Evolutionary conservation across 2,888 invertebrate species (phyloP), one percentile per base, ranked within the genome.

Genomic region (Blastobasis lacticolella): DNA sequence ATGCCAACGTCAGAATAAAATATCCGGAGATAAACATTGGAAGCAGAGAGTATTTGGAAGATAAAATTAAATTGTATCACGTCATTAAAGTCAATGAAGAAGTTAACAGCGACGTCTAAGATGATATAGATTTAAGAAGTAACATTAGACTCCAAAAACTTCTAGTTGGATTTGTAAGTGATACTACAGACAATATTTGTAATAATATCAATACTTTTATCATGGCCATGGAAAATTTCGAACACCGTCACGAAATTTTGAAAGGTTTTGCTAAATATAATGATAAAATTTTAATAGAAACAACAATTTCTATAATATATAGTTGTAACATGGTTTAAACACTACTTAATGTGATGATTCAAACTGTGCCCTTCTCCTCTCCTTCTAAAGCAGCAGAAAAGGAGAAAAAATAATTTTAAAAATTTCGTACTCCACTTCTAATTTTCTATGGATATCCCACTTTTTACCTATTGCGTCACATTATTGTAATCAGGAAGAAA

Each of bases 311-410:
- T 66, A 66, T 73, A 70, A 61, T 74, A 71, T 73, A 77, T 75
- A 71, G 67, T 71, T 67, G 71, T 73, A 69, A 72, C 64, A 61
- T 59, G 56, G 55, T 62, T 64, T 60, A 67, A 67, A 73, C 67
- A 69, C 75, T 80, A 77, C 77, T 67, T 73, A 73, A 73, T 75
- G 72, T 69, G 71, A 71, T 69, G 71, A 75, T 78, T 77, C 75
- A 84, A 80, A 79, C 77, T 77, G 76, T 78, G 79, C 81, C 87
- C 80, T 85, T 84, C 76, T 82, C 84, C 82, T 74, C 79, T 76
- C 84, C 86, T 81, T 76, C 75, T 76, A 73, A 62, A 73, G 87
- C 87, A 83, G 88, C 87, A 79, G 80, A 77, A 84, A 87, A 87
- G 83, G 74, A 75, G 75, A 75, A 76, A 77, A 75, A 75, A 69